phyloP scores from a whole-genome alignment of 2,113 vertebrate species.

The Sphyrna mokarran region DNA sequence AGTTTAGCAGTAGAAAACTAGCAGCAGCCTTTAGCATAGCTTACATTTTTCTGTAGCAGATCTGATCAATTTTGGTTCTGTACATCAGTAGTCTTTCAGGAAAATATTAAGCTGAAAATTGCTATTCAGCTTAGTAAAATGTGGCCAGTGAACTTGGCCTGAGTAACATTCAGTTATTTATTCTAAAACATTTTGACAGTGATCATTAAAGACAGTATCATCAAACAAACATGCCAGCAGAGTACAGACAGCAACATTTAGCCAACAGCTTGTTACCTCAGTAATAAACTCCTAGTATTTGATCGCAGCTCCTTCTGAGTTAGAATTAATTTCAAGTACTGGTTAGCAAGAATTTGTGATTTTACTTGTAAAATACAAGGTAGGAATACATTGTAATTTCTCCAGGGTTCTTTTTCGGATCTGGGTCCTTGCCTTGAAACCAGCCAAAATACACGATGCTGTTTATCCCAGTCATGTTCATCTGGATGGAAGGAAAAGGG shows the following conservation, averaged over 20 bases:
- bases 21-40: neutral
- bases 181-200: neutral
- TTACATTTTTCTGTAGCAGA: neutral
- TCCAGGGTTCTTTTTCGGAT: slow-evolving; percentile 54
- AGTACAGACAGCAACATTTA: slow-evolving; percentile 13
- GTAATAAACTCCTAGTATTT: neutral
- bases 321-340: neutral
- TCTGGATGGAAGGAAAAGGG: slow-evolving; percentile 44
- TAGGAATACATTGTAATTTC: slow-evolving; percentile 65
- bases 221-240: neutral
- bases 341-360: neutral
- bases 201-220: slow-evolving; percentile 2
- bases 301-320: neutral
- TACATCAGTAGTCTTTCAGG: neutral
- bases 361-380: slow-evolving; percentile 61
- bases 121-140: neutral
- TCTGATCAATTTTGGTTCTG: slow-evolving; percentile 3
- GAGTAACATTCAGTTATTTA: neutral
- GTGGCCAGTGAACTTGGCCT: neutral
- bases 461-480: slow-evolving; percentile 53
- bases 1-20: neutral
- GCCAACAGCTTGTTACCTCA: neutral
- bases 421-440: slow-evolving; percentile 55
- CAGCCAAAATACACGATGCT: slow-evolving; percentile 58
- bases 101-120: neutral